Percentiles rank a stretch among this genome's conserved stretches.
Conservation (phyloP, 2,113 vertebrate species). For the Prochilodus magdalenae region DNA sequence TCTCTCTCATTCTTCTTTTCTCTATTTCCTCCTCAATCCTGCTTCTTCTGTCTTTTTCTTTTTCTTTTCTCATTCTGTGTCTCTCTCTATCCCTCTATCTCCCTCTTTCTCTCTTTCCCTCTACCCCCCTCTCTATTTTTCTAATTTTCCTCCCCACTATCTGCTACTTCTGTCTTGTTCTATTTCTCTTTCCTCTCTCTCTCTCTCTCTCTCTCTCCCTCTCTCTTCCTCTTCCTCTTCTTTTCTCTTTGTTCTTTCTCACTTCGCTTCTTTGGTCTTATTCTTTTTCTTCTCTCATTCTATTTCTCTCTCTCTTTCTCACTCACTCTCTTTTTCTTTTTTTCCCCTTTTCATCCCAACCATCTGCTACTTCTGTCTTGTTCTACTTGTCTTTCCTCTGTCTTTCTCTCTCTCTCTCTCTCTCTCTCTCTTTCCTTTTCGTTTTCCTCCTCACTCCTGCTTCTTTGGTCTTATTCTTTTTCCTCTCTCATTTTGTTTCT, state of each 20-base stretch:
- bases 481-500: not conserved
- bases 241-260: not conserved
- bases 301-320: too few species aligned
- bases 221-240: not conserved
- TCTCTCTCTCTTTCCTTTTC: not conserved
- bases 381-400: too few species aligned
- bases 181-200: too few species aligned
- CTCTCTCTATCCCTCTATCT: not conserved
- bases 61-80: too few species aligned
- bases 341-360: too few species aligned
- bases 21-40: not conserved
- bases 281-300: too few species aligned
- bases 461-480: not conserved
- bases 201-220: not conserved
- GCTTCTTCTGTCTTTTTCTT: too few species aligned
- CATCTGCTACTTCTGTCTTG: too few species aligned
- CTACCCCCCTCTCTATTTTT: not conserved
- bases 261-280: not conserved
- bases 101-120: not conserved
- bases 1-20: not conserved
- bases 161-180: too few species aligned
- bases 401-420: not conserved
- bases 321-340: too few species aligned
- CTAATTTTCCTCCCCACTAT: too few species aligned
- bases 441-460: not conserved